Evolutionary conservation across 2,888 invertebrate species (phyloP).

Genomic region (Drymonia ruficornis): DNA sequence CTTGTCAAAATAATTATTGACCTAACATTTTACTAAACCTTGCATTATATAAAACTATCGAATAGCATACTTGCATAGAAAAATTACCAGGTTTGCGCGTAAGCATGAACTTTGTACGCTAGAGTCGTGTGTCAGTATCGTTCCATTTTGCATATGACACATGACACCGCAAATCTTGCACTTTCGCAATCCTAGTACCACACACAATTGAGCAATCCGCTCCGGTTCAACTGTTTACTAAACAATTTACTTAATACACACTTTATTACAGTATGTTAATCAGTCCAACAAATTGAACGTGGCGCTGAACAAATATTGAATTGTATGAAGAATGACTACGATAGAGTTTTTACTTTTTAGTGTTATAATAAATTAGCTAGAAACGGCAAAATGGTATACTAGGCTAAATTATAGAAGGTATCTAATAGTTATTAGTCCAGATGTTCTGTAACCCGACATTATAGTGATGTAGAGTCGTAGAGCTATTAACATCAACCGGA

Average conservation of each 20-base stretch:
- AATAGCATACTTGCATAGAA: not conserved
- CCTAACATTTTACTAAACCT: too few species aligned
- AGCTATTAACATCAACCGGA: too few species aligned
- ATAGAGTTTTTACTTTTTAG: too few species aligned
- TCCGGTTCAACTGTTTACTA: constrained; percentile 24
- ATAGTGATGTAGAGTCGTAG: too few species aligned
- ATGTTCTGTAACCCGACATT: too few species aligned
- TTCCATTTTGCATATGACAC: constrained; percentile 26
- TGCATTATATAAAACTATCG: too few species aligned
- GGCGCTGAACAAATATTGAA: not conserved
- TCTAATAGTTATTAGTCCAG: too few species aligned
- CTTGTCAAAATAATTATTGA: too few species aligned
- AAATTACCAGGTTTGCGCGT: constrained; percentile 6
- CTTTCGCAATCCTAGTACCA: constrained; percentile 43
- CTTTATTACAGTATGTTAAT: not conserved
- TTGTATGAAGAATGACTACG: too few species aligned
- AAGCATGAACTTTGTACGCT: constrained; percentile 19
- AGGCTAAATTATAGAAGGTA: too few species aligned
- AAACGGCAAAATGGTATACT: too few species aligned
- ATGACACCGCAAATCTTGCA: constrained; percentile 35
- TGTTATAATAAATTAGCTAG: too few species aligned
- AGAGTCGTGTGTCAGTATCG: constrained; percentile 38
- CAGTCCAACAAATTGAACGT: not conserved
- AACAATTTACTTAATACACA: constrained; percentile 1
- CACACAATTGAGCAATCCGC: constrained; percentile 22